Base-by-base conservation (phyloP, 1,140 invertebrate genomes). In the Rhagoletis pomonella region DNA sequence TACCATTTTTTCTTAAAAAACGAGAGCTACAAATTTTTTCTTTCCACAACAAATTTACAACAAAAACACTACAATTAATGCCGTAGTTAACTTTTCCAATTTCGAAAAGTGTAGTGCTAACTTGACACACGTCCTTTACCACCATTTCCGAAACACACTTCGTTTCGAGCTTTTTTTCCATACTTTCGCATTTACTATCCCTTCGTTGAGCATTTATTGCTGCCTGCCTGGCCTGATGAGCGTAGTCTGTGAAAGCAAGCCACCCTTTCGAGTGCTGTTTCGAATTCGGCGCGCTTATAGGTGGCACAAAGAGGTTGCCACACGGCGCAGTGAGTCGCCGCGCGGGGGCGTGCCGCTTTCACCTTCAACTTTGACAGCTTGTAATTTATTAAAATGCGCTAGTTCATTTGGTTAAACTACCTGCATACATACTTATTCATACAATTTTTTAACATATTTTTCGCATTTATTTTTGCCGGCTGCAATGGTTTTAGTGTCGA, bases 301-400 rank as follows among this genome's bases (percentile, higher is more conserved):
- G 73, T 81, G 73, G 47, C 47, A 55, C 50, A 55, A 81, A 47
- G 19, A n/a, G n/a, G 50, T 81, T 81, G 19, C 73, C 73, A 12
- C 10, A 55, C 2, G 2, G 50, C 50, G 4, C 73, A 77, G 69
- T n/a, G 6, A 7, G 2, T 4, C n/a, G 69, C 73, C 69, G 69
- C 3, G 73, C n/a, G 73, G 73, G 47, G 73, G 73, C 47, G 73
- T 81, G 73, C 73, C 73, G 47, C 73, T 81, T 81, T 81, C 73
- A 81, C 73, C 73, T 81, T 81, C 73, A 81, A 81, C 73, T 81
- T 58, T 81, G 73, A 81, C 73, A 81, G 73, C 73, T 81, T 10
- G 73, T 81, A 81, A 81, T 81, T 81, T 81, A 55, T 81, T 81
- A 44, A 81, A 81, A 81, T 55, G 47, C 73, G 73, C 73, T 17